Evolutionary conservation across 2,888 invertebrate species (phyloP), one percentile per base, ranked within the genome.

Genomic region (Odontocolon sp.): DNA sequence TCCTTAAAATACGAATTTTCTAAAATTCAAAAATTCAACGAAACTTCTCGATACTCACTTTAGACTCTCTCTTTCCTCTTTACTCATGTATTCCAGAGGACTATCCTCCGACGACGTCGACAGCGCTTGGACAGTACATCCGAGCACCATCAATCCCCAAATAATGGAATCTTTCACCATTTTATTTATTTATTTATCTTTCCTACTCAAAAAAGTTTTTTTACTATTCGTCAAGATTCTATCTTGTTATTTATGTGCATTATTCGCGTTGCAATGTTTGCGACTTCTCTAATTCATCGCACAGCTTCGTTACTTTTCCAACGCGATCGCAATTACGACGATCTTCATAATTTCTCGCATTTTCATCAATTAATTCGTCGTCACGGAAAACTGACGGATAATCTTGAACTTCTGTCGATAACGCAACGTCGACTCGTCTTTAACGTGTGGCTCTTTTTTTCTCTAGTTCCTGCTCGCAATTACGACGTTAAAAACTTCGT

Each of bases 31-130:
- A 42, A 64, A 63, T n/a, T 21, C 5, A 45, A 21, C 1, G 1
- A 45, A 61, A 23, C 26, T 4, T 16, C n/a, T 28, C 1, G 28
- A 59, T 57, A 88, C 90, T 91, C 91, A 95, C 95, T 94, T 94
- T 82, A 95, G 91, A 80, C 92, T 91, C 67, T 92, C 91, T 79
- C 94, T 92, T 87, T 95, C 95, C 84, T 93, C 91, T 84, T 91
- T 92, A 33, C 93, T 92, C 94, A 95, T 95, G 80, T 87, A 90
- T 69, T 90, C 90, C n/a, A 85, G 71, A 14, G 84, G 82, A 59
- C 87, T 85, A 38, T 89, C 85, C 61, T 88, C 86, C 4, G 82
- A 81, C 38, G 81, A 50, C 33, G 77, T 83, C 16, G 81, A 61
- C 31, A 85, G 80, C 8, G 74, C 74, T 56, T 82, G 83, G 57